Conservation (phyloP, 2,113 vertebrate species). For the Triplophysa dalaica region DNA sequence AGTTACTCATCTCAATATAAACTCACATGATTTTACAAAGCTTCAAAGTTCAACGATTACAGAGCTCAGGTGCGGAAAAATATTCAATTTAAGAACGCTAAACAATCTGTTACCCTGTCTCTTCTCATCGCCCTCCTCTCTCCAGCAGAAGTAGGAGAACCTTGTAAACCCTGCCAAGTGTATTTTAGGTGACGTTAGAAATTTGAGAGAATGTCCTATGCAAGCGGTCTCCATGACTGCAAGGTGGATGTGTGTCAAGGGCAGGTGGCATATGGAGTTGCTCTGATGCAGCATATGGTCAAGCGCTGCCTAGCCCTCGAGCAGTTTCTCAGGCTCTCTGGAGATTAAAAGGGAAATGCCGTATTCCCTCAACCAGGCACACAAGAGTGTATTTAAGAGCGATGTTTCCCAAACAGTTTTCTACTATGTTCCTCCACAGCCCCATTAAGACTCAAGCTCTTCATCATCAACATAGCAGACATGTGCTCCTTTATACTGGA, state of each 20-base stretch:
- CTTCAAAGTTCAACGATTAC: slow-evolving; percentile 7
- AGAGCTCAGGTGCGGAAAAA: background rate
- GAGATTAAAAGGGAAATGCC: slow-evolving; percentile 50
- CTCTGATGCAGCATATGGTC: slow-evolving; percentile 55
- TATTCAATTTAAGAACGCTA: background rate
- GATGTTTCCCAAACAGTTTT: background rate
- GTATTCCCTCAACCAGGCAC: slow-evolving; percentile 23
- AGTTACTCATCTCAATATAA: slow-evolving; percentile 19
- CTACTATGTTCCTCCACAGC: background rate
- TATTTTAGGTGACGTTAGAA: slow-evolving; percentile 41
- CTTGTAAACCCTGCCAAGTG: slow-evolving; percentile 25
- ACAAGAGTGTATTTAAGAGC: slow-evolving; percentile 7
- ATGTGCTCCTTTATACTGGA: too few species aligned
- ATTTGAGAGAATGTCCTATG: slow-evolving; percentile 29
- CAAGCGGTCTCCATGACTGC: slow-evolving; percentile 40
- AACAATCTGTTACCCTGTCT: slow-evolving; percentile 41
- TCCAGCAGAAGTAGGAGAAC: slow-evolving; percentile 48
- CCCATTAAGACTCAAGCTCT: too few species aligned
- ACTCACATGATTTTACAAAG: slow-evolving; percentile 20
- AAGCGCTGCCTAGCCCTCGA: slow-evolving; percentile 18
- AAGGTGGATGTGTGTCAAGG: slow-evolving; percentile 21
- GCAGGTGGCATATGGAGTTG: slow-evolving; percentile 44
- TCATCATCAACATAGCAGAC: too few species aligned
- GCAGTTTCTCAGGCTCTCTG: slow-evolving; percentile 28
- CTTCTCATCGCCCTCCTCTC: slow-evolving; percentile 32